Base-by-base conservation (phyloP, 1,140 invertebrate species). In the Drosophila serrata region DNA sequence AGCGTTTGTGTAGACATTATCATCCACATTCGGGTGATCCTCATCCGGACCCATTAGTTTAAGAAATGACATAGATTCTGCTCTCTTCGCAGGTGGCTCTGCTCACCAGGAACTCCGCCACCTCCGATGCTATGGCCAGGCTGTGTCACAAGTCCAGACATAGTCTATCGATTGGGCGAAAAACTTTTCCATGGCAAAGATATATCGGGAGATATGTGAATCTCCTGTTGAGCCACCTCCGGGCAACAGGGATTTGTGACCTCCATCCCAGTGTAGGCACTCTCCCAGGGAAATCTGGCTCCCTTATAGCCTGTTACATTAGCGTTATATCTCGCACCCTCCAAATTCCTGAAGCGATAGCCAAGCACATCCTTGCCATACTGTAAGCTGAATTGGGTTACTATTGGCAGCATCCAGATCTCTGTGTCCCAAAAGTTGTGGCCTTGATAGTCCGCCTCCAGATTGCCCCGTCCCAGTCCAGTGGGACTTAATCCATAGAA, bases 1-100 rank as follows among this genome's bases (percentile, higher is more conserved):
- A 0, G 94, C 94, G 72, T 94, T 95, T 0, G 94, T 95, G 61
- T 94, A 95, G 0, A 93, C 93, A 5, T 94, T 94, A 56, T 95
- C 94, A 31, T 92, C 93, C 2, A 95, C 91, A 73, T 94, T 93
- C 22, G 81, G 86, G 63, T 94, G 94, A 81, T 95, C 94, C 92
- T 95, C 94, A 74, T 95, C 94, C 4, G 94, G 94, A 4, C 94
- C 94, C 94, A 95, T 95, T 3, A 95, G 80, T 93, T 93, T 92
- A 77, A 17, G 5, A 90, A 69, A 53, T 86, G 85, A 11, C 78
- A 88, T 0, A 27, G 9, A 9, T 93, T 90, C 1, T 91, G 92
- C 0, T 81, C 46, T 93, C 93, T 53, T 94, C 94, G 51, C 93
- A 94, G 15, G 87, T 84, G 1, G 94, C 93, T 4, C 94, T 93